Evolutionary conservation across 2,797 vertebrate genomes (phyloP), one percentile per base, ranked within the genome.

Genomic region (Xenops minutus): DNA sequence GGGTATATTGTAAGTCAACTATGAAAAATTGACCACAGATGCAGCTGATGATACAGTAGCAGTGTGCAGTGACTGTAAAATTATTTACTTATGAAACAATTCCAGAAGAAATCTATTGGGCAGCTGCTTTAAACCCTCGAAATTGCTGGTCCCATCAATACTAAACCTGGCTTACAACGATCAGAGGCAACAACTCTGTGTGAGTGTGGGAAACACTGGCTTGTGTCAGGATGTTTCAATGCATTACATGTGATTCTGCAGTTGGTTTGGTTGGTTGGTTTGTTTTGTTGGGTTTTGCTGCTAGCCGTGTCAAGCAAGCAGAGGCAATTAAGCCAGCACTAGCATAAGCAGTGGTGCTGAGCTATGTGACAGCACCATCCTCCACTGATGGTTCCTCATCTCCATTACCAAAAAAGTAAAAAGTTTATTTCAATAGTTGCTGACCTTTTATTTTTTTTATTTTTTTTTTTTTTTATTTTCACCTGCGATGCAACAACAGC

Each of bases 61-160:
- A 3, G 9, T 34, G 51, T 51, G 55, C 74, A 85, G 34, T 72
- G 62, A 55, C 69, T 37, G 22, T 67, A 87, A 88, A 78, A 76
- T 74, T 64, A 71, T 79, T 95, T 76, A 34, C 11, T 90, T 84
- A 21, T 5, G 51, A 82, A 86, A 22, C 10, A 7, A 13, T 69
- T 89, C 51, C 83, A 52, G 67, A 69, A 81, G 4, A 5, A 62
- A 46, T 44, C 15, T 75, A 12, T 9, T 19, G 6, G 43, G 26
- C 26, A 76, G 41, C 34, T 92, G 15, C 14, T 90, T 81, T 27
- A 72, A 83, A 81, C 13, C 9, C 19, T 79, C 36, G 34, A 66
- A 73, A 84, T 32, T 41, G 22, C 17, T 32, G 14, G 9, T n/a
- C 9, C 13, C 6, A 30, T 21, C 0, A 0, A 19, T 49, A 71